Percentiles rank a stretch among this genome's conserved stretches.
phyloP scores from a whole-genome alignment of 2,113 vertebrate species.

The Clarias macrocephalus region DNA sequence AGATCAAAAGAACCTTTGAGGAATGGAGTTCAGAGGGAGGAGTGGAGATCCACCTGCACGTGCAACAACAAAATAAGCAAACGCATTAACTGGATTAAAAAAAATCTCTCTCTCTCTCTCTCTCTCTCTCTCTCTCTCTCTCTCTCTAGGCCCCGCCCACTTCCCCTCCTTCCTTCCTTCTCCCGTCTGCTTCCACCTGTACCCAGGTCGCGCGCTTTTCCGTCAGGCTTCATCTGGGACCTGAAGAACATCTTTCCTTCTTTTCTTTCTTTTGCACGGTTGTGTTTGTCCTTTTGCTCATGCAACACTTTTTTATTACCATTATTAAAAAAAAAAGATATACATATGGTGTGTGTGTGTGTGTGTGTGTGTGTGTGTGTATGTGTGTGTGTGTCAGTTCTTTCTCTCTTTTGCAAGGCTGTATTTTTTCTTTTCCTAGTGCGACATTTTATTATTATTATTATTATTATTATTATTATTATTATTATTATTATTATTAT shows the following conservation, averaged over 20 bases:
- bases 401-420: constrained; percentile 5
- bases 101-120: neutral
- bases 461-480: too few relatives aligned
- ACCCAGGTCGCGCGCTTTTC: neutral
- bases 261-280: too few relatives aligned
- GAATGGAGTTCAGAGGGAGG: neutral
- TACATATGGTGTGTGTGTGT: too few relatives aligned
- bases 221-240: neutral
- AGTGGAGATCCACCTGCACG: neutral
- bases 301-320: too few relatives aligned
- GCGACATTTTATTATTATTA: too few relatives aligned
- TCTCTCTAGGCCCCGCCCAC: constrained; percentile 47
- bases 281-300: neutral
- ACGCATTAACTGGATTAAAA: too few relatives aligned
- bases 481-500: too few relatives aligned
- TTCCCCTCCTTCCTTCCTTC: constrained; percentile 38
- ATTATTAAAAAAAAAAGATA: too few relatives aligned
- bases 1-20: neutral
- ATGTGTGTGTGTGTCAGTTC: neutral
- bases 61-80: neutral
- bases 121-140: constrained; percentile 31
- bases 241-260: too few relatives aligned
- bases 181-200: constrained; percentile 55
- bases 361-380: too few relatives aligned
- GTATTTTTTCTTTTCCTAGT: too few relatives aligned